Evolutionary conservation across 2,888 invertebrate genomes (phyloP).

Genomic region (Diarsia brunnea): DNA sequence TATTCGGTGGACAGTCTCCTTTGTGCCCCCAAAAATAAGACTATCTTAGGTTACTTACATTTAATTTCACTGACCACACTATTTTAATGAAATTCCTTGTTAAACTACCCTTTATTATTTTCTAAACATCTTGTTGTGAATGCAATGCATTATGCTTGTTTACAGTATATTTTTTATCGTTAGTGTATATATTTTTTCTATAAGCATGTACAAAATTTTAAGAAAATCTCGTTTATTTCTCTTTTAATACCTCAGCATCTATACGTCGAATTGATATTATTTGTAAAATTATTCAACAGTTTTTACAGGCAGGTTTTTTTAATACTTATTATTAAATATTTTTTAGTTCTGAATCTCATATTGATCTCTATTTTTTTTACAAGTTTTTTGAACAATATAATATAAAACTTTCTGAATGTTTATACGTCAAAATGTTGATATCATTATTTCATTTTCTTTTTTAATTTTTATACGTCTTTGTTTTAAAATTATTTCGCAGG

Average conservation of each 20-base stretch:
- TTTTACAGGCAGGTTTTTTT: slow-evolving; percentile 4
- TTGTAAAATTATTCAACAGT: slow-evolving; percentile 19
- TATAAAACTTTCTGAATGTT: background rate
- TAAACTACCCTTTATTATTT: slow-evolving; percentile 21
- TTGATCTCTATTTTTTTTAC: background rate
- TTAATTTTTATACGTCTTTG: background rate
- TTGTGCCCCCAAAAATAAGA: too few species aligned
- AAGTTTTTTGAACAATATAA: background rate
- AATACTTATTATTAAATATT: background rate
- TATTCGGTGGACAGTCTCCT: background rate
- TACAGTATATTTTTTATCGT: slow-evolving; percentile 48
- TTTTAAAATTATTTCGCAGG: slow-evolving; percentile 8
- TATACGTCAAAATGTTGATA: background rate
- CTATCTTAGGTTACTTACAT: background rate
- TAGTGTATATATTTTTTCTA: slow-evolving; percentile 48
- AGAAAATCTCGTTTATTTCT: slow-evolving; percentile 20
- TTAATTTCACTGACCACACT: background rate
- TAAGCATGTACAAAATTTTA: slow-evolving; percentile 34
- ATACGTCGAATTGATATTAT: slow-evolving; percentile 5
- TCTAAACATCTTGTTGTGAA: slow-evolving; percentile 46
- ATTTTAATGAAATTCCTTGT: slow-evolving; percentile 37
- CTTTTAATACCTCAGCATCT: slow-evolving; percentile 9
- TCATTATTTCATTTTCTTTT: slow-evolving; percentile 9
- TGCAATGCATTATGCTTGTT: slow-evolving; percentile 46
- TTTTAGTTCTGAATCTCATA: background rate